Conservation (phyloP, 1,140 invertebrate species). For the Helicoverpa armigera region DNA sequence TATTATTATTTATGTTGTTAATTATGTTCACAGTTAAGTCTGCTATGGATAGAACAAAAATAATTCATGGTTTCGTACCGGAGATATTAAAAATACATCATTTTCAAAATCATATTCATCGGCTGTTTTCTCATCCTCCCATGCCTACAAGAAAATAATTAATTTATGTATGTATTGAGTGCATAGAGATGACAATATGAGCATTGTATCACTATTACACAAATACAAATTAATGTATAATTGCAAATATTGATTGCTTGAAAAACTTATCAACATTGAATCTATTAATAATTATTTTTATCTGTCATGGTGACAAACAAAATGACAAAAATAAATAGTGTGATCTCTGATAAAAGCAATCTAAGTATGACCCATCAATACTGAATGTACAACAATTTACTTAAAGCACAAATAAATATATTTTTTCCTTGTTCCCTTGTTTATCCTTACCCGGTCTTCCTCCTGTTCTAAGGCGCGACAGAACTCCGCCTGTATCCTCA, state of each 20-base stretch:
- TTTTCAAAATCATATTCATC: constrained; percentile 79
- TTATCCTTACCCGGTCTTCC: constrained; percentile 88
- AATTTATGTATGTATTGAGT: constrained; percentile 12
- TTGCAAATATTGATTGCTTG: no score
- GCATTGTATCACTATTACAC: neutral
- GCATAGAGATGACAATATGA: neutral
- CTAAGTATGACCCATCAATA: neutral
- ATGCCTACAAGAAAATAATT: constrained; percentile 75
- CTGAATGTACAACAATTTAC: no score
- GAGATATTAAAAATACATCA: constrained; percentile 71
- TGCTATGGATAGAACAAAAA: neutral
- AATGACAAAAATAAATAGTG: neutral
- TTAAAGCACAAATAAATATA: no score
- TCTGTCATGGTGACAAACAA: neutral
- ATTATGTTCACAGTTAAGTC: neutral
- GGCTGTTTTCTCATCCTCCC: constrained; percentile 76
- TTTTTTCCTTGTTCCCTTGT: no score
- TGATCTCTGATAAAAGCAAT: neutral
- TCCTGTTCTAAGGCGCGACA: constrained; percentile 94
- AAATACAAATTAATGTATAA: no score
- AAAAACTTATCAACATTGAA: no score
- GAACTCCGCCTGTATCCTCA: constrained; percentile 96
- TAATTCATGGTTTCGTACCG: constrained; percentile 65
- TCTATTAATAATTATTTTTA: neutral
- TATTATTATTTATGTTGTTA: neutral